Evolutionary conservation across 92 coral and sea anemone species (phyloP).

Genomic region (Palythoa heliodiscus): DNA sequence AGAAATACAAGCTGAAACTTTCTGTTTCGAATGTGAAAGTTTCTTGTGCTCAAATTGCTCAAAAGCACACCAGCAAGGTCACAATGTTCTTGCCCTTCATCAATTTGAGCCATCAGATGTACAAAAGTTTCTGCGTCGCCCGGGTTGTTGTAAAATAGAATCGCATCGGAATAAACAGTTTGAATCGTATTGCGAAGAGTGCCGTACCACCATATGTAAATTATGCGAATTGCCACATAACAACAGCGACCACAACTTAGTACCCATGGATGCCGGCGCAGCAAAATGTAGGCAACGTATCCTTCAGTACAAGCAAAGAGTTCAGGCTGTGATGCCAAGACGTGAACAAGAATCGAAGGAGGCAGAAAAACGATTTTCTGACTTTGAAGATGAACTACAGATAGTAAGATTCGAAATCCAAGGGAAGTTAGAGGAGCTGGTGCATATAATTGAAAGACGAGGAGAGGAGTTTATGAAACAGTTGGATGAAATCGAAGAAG

Average conservation of each 20-base stretch:
- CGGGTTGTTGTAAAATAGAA: conserved; percentile 23
- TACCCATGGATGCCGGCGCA: conserved; percentile 32
- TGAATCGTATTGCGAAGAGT: conserved; percentile 22
- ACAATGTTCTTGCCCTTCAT: conserved; percentile 2
- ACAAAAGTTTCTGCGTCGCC: conserved; percentile 41
- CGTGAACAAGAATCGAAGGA: conserved; percentile 37
- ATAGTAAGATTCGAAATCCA: conserved; percentile 18
- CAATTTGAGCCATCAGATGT: conserved; percentile 37
- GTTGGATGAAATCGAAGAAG: conserved; percentile 43
- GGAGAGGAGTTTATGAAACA: conserved; percentile 41
- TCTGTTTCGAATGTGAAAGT: conserved; percentile 38
- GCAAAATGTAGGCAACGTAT: conserved; percentile 26
- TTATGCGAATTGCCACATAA: conserved; percentile 6
- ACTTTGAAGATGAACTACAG: conserved; percentile 23
- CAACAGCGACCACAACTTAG: conserved; percentile 20
- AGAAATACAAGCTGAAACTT: conserved; percentile 28
- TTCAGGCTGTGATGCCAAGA: conserved; percentile 38
- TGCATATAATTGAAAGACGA: conserved; percentile 37
- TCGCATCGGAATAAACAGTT: conserved; percentile 3
- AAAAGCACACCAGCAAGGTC: conserved; percentile 28
- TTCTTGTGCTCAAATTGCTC: conserved; percentile 35
- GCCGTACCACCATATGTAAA: conserved; percentile 17
- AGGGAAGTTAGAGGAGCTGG: conserved; percentile 29
- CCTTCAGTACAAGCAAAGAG: conserved; percentile 7
- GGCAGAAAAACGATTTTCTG: conserved; percentile 11